Percentiles rank a stretch among this genome's conserved stretches.
phyloP scores from a whole-genome alignment of 1,140 invertebrate genomes.

The Leguminivora glycinivorella region DNA sequence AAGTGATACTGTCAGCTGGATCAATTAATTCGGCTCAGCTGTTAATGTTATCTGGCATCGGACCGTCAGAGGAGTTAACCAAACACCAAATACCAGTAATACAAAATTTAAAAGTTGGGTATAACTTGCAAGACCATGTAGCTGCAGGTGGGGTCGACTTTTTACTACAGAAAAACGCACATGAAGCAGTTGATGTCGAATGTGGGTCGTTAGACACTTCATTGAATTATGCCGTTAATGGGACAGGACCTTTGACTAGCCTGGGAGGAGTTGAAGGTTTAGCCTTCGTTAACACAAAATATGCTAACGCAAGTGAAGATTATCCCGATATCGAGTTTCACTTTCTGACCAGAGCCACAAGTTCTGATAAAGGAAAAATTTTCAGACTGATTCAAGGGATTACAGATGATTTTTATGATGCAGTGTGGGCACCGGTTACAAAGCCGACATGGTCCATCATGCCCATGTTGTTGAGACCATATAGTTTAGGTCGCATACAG shows the following conservation, averaged over 20 bases:
- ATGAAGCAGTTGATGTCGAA: constrained; percentile 86
- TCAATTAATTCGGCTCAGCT: constrained; percentile 80
- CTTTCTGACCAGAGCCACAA: constrained; percentile 93
- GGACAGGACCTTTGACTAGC: constrained; percentile 91
- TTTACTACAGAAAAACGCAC: constrained; percentile 86
- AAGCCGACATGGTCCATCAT: constrained; percentile 92
- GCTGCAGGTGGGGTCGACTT: constrained; percentile 88
- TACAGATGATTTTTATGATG: constrained; percentile 85
- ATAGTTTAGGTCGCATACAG: constrained; percentile 89
- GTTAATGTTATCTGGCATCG: constrained; percentile 95
- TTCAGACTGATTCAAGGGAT: constrained; percentile 90
- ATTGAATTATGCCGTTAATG: constrained; percentile 86
- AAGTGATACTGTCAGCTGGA: constrained; percentile 4
- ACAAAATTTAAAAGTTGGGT: constrained; percentile 87
- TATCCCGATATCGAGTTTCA: constrained; percentile 96
- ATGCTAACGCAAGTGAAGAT: constrained; percentile 89
- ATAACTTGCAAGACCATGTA: constrained; percentile 94
- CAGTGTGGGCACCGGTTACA: constrained; percentile 86
- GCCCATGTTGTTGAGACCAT: constrained; percentile 90
- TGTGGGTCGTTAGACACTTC: constrained; percentile 86
- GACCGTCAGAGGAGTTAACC: constrained; percentile 87
- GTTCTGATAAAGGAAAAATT: constrained; percentile 91
- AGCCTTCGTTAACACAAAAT: constrained; percentile 94
- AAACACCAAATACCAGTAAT: constrained; percentile 84
- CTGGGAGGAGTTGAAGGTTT: constrained; percentile 94